phyloP scores from a whole-genome alignment of 2,888 invertebrate species.

The Imbricaverruca yamaguchii region DNA sequence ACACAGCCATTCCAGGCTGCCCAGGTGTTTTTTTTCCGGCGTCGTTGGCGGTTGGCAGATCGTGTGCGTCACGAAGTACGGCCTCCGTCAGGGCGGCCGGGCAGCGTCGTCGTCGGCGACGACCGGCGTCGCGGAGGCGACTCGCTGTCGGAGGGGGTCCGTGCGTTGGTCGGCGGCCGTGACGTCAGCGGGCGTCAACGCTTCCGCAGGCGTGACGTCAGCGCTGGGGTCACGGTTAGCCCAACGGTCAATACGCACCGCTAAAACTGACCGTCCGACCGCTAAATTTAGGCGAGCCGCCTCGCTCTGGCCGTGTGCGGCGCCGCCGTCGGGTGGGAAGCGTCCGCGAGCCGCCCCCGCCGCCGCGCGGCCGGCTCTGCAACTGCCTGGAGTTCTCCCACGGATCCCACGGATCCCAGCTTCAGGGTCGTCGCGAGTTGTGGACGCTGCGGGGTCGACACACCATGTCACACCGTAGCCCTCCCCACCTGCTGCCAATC shows the following conservation, averaged over 20 bases:
- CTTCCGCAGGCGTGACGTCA: not conserved
- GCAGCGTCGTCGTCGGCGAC: not conserved
- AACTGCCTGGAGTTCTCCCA: too few species aligned
- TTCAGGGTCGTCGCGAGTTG: too few species aligned
- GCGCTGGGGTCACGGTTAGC: not conserved
- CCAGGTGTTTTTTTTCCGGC: too few species aligned
- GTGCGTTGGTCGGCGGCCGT: not conserved
- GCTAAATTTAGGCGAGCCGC: not conserved
- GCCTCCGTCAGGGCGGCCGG: not conserved
- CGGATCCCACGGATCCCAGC: too few species aligned
- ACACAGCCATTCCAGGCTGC: too few species aligned
- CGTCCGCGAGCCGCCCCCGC: not conserved
- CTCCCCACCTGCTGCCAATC: too few species aligned
- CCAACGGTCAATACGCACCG: conserved; percentile 1
- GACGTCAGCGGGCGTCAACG: conserved; percentile 14
- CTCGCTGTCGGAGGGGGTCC: not conserved
- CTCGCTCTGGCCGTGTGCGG: too few species aligned
- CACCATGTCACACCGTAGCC: too few species aligned
- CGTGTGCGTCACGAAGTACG: conserved; percentile 1
- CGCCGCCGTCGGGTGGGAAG: too few species aligned
- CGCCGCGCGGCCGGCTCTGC: not conserved
- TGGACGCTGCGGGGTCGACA: too few species aligned
- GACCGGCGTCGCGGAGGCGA: not conserved
- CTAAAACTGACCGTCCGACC: not conserved
- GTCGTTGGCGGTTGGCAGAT: too few species aligned